Conservation (phyloP, 2,113 vertebrate species). For the Nymphicus hollandicus region DNA sequence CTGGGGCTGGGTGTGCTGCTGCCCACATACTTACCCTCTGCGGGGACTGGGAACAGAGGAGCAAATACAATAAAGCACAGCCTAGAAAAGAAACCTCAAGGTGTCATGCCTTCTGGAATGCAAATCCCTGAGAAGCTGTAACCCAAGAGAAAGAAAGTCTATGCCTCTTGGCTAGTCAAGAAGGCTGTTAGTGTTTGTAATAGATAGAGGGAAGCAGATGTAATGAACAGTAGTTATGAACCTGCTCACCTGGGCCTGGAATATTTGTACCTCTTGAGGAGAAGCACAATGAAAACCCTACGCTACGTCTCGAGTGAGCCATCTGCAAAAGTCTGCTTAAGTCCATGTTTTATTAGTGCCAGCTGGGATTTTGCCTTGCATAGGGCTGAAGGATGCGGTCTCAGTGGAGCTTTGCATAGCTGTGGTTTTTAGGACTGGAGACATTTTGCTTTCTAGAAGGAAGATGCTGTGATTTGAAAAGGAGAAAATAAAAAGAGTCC, state of each 20-base stretch:
- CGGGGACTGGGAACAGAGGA: fast-evolving
- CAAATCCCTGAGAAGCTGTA: not conserved
- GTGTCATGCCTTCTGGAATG: not conserved
- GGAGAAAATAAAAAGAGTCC: not conserved
- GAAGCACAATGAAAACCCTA: not conserved
- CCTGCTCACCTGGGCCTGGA: not conserved
- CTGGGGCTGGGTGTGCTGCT: not conserved
- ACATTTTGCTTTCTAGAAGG: not conserved
- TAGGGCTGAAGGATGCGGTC: not conserved
- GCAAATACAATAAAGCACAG: not conserved
- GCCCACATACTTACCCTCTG: not conserved
- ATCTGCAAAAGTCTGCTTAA: not conserved
- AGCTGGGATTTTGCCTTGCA: not conserved
- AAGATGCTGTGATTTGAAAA: not conserved
- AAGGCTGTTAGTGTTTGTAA: not conserved
- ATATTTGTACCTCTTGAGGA: not conserved
- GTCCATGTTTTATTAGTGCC: not conserved
- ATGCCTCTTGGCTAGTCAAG: not conserved
- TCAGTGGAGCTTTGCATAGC: not conserved
- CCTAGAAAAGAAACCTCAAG: not conserved
- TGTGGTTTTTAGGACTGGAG: not conserved
- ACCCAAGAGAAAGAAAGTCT: not conserved
- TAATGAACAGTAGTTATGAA: not conserved
- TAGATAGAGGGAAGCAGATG: not conserved
- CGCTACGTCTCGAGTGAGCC: not conserved